A percentile compares a stretch with the other conserved stretches of the same genome.
Evolutionary conservation across 2,797 vertebrate genomes (phyloP).

Genomic region (Centroberyx gerrardi): DNA sequence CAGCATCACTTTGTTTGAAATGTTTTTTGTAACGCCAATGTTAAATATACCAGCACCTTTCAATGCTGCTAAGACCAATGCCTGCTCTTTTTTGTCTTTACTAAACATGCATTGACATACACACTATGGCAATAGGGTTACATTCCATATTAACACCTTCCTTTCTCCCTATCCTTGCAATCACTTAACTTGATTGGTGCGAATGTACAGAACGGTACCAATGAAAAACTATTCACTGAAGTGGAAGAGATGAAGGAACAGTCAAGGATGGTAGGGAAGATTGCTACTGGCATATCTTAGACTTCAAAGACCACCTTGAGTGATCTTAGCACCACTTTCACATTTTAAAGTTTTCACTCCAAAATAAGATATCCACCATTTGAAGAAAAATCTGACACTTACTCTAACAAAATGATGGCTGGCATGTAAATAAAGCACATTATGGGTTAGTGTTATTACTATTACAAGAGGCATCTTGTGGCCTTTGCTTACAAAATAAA

Average conservation of each 20-base stretch:
- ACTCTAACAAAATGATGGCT: too few species aligned
- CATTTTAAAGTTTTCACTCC: too few species aligned
- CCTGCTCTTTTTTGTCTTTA: constrained; percentile 79
- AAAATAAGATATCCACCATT: too few species aligned
- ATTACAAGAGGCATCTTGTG: too few species aligned
- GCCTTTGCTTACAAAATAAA: too few species aligned
- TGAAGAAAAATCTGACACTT: too few species aligned
- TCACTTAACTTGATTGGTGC: background rate
- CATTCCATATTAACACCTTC: background rate
- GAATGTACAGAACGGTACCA: background rate
- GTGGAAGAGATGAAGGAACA: background rate
- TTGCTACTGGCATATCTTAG: background rate
- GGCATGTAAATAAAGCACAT: too few species aligned
- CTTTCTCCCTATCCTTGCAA: background rate
- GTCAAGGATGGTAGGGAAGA: background rate
- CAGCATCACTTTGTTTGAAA: constrained; percentile 86
- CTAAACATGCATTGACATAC: constrained; percentile 42
- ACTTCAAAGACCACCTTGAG: too few species aligned
- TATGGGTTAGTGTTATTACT: too few species aligned
- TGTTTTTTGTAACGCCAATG: constrained; percentile 87
- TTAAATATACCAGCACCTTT: constrained; percentile 88
- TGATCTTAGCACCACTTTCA: too few species aligned
- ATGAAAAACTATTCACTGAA: background rate
- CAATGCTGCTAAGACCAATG: constrained; percentile 80
- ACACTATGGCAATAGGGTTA: background rate